Conservation (phyloP, 2,888 invertebrate species). For the Ecliptopera silaceata region DNA sequence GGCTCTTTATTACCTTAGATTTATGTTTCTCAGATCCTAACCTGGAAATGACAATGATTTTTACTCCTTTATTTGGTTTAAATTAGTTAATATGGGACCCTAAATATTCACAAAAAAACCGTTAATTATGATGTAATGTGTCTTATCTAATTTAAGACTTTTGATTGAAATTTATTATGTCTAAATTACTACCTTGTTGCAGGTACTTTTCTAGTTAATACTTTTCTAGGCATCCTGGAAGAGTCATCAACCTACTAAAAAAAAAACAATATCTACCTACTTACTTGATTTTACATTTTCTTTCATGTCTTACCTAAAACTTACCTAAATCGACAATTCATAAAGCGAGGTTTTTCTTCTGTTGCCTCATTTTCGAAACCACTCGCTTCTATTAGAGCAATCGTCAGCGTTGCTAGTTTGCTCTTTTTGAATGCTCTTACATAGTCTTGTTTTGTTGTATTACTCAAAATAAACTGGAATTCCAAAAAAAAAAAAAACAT, state of each 20-base stretch:
- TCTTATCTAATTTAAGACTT: no score
- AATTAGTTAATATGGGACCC: no score
- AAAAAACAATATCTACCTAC: no score
- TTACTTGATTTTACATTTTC: not conserved
- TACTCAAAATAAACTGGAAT: conserved; percentile 64
- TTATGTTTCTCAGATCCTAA: conserved; percentile 97
- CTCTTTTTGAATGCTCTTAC: conserved; percentile 50
- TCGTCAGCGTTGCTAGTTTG: conserved; percentile 90
- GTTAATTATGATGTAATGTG: no score
- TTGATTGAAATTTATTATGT: no score
- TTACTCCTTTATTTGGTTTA: no score
- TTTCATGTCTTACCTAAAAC: conserved; percentile 21
- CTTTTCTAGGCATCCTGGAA: no score
- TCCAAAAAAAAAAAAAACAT: not conserved
- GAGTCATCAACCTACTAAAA: no score
- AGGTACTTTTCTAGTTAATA: no score
- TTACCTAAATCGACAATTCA: conserved; percentile 95
- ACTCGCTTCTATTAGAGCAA: conserved; percentile 95
- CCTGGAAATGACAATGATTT: conserved; percentile 68
- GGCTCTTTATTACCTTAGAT: conserved; percentile 90
- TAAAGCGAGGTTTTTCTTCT: conserved; percentile 90
- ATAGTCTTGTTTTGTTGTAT: conserved; percentile 57
- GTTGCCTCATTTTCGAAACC: conserved; percentile 90
- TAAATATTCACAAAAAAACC: no score
- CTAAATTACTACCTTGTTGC: no score